Evolutionary conservation across 2,113 vertebrate species (phyloP), one percentile per base, ranked within the genome.

Genomic region (Xiphophorus maculatus): DNA sequence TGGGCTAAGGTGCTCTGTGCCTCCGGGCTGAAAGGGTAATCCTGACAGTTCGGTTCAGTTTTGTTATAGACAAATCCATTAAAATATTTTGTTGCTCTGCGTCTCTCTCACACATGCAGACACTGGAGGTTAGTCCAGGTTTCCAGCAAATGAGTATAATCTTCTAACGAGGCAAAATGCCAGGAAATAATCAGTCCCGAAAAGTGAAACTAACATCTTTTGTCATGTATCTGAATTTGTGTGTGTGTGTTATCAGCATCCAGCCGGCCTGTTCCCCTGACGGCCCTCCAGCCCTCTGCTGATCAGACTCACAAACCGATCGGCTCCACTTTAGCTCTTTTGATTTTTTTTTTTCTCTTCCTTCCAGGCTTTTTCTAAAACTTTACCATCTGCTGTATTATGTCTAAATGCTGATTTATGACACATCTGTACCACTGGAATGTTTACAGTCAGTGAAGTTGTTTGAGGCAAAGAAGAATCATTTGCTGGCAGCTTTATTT

Each of bases 21-120:
- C 27, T 27, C n/a, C 71, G 69, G 71, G 73, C 76, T 88, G 87
- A 90, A 82, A 85, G 78, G 80, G 77, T 83, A 81, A 86, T 87
- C 84, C 77, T 84, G 87, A 81, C 82, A 77, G 79, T 61, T 42
- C 71, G 77, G 87, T 87, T 88, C 83, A 74, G 83, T 84, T 83
- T 86, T 82, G 83, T 84, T 30, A 17, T 15, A 42, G 32, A 35
- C 32, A 25, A 35, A 33, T 12, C 63, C 22, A 35, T 64, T 35
- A 35, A 33, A 32, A 19, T 35, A 64, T 25, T 64, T 64, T 33
- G 17, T 33, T 35, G 19, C 17, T 8, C 29, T 65, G 42, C 13
- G 8, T n/a, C 32, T 40, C n/a, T 19, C 14, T 30, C 33, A 25
- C 29, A 61, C 60, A 63, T 27, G 62, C 19, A 42, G 64, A 15